These are phyloP conservation scores for Mycalesis mineus DNA, from an alignment of 2,888 invertebrate species.

Conservation along the genomic window DNA sequence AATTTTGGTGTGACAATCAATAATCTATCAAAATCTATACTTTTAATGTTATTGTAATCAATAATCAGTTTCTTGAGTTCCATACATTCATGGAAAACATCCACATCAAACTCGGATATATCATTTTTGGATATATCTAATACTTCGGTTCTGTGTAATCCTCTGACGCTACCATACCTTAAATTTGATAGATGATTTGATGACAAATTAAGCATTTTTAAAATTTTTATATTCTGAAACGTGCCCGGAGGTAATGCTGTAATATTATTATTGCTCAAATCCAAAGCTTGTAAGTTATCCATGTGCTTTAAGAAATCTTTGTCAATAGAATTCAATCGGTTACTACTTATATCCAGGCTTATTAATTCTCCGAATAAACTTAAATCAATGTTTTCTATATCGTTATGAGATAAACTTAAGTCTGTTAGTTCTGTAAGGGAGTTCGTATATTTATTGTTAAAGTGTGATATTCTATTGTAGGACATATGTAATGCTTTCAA, in stretches of 20 bases:
- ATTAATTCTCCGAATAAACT: conserved; percentile 48
- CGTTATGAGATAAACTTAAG: conserved; percentile 50
- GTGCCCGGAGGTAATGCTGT: conserved; percentile 53
- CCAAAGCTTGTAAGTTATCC: conserved; percentile 48
- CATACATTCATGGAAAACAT: conserved; percentile 61
- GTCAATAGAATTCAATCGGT: conserved; percentile 44
- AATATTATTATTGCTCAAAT: conserved; percentile 56
- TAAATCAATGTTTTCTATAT: conserved; percentile 47
- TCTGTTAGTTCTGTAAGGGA: conserved; percentile 44
- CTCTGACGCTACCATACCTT: conserved; percentile 59
- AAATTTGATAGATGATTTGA: conserved; percentile 48
- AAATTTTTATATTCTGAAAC: conserved; percentile 51
- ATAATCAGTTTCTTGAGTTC: conserved; percentile 54
- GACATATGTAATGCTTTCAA: conserved; percentile 48
- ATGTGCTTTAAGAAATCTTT: conserved; percentile 46
- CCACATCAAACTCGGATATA: conserved; percentile 50
- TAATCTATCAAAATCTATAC: conserved; percentile 55
- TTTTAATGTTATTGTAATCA: conserved; percentile 58
- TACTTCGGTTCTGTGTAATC: conserved; percentile 52
- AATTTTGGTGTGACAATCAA: conserved; percentile 47
- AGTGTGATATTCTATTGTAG: conserved; percentile 48
- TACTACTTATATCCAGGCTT: conserved; percentile 51
- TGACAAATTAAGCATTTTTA: conserved; percentile 58
- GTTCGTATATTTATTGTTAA: conserved; percentile 52
- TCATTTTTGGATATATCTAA: conserved; percentile 60